Evolutionary conservation across 2,797 vertebrate species (phyloP).

Genomic region (Sebastes aleutianus): DNA sequence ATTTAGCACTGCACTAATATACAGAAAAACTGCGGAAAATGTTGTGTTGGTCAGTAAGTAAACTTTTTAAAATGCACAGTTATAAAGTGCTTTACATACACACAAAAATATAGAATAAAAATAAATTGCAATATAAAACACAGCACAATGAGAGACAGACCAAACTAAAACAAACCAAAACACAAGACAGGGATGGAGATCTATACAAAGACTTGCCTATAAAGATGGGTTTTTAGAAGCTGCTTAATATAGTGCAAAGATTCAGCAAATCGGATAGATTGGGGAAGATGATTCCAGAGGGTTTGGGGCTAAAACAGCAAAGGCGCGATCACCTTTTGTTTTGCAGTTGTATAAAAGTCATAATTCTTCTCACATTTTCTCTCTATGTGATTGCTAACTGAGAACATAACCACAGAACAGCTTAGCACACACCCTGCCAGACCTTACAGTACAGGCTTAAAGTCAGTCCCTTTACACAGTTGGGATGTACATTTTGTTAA

Average conservation of each 20-base stretch:
- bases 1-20: neutral
- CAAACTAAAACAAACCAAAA: neutral
- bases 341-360: neutral
- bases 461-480: neutral
- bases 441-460: neutral
- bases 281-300: neutral
- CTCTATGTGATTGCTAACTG: neutral
- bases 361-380: neutral
- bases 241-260: neutral
- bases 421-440: neutral
- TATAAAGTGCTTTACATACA: neutral
- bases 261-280: neutral
- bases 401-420: neutral
- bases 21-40: neutral
- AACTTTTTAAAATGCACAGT: neutral
- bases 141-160: neutral
- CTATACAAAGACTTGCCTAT: neutral
- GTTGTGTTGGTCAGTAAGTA: neutral
- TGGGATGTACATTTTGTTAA: neutral
- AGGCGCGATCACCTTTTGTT: neutral
- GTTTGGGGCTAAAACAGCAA: neutral
- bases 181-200: neutral
- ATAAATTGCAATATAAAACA: neutral
- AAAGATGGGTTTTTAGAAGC: neutral
- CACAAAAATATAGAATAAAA: neutral